Base-by-base conservation (phyloP, 1,140 invertebrate species). In the Archivesica marissinica region DNA sequence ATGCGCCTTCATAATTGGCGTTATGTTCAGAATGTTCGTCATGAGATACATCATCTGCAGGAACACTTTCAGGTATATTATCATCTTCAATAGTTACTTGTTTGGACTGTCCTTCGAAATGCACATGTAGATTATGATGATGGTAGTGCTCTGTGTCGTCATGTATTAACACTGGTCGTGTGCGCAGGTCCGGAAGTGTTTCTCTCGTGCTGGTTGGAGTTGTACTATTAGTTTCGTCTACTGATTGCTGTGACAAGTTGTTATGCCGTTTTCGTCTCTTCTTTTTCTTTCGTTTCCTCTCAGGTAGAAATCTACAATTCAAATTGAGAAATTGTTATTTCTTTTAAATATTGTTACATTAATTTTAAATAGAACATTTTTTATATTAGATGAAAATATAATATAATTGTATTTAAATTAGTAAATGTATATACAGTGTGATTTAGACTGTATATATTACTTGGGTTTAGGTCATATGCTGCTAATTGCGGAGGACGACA, bases 141-240 rank as follows among this genome's bases (percentile, higher is more conserved):
- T 80, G 44, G 33, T 81, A 50, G 28, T 81, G 79, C 0, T 64
- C 25, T 11, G 20, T 20, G 15, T 66, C 66, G 0, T 70, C 61
- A 30, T 81, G 79, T 7, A 72, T 50, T n/a, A 81, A 30, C 3
- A 41, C 64, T 17, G 79, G 68, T 13, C 59, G 56, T 47, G 38
- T 35, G 64, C 64, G 78, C 78, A 81, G 50, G 39, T 70, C 78
- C 61, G 78, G 78, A 81, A 81, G 78, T 70, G 17, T 47, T 38
- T 38, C 30, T 64, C 54, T 47, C 1, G 33, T 28, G 28, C 44
- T 50, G 6, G 68, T 47, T 2, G 39, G 25, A 30, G 15, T 11
- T 47, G 39, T 2, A 15, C 50, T 30, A 13, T 59, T 52, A 56
- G 28, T 50, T 1, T 38, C 44, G 11, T 56, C 74, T 47, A 4